These are phyloP conservation scores for Lamellibrachia satsuma DNA, from an alignment of 2,888 invertebrate genomes.

Conservation along the genomic window DNA sequence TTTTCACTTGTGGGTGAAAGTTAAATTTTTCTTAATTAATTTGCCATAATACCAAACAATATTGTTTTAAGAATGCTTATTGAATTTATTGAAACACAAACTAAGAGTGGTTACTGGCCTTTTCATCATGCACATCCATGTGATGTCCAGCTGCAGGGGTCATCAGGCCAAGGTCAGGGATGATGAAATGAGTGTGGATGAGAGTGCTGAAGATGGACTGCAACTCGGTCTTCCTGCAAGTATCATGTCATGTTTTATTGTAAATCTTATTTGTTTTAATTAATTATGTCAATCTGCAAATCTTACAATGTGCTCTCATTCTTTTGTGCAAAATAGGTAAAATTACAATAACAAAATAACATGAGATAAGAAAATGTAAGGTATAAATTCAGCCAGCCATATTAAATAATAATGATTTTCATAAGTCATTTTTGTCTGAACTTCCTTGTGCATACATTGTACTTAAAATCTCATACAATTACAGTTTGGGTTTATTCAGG, in stretches of 20 bases:
- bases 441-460: no score
- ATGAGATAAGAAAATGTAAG: no score
- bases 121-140: conserved; percentile 55
- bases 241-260: background rate
- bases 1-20: no score
- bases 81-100: background rate
- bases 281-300: background rate
- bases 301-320: no score
- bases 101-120: conserved; percentile 39
- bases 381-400: no score
- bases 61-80: background rate
- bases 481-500: no score
- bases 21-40: background rate
- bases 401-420: no score
- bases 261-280: background rate
- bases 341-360: no score
- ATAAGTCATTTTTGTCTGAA: no score
- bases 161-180: conserved; percentile 48
- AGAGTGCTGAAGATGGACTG: conserved; percentile 59
- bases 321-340: background rate
- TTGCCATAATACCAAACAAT: background rate
- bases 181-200: conserved; percentile 58
- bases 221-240: conserved; percentile 43
- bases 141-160: conserved; percentile 41
- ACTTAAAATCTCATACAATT: no score